A percentile compares a stretch with the other conserved stretches of the same genome.
Conservation (phyloP, 1,140 invertebrate species). For the Tenebrio molitor region DNA sequence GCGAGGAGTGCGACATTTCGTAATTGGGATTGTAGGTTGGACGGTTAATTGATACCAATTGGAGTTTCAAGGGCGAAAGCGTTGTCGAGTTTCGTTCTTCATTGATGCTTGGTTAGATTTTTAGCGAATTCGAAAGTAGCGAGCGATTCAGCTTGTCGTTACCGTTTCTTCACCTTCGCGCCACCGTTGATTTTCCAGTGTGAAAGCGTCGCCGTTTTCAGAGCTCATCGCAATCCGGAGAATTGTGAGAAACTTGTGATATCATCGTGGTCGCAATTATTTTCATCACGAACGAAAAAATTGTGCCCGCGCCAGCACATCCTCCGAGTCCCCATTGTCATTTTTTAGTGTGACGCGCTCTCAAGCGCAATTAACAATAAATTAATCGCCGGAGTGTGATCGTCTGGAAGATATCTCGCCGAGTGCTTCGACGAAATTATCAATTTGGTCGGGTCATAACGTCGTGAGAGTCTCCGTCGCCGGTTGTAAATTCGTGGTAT, state of each 20-base stretch:
- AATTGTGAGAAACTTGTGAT: slow-evolving; percentile 30
- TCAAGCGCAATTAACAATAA: background rate
- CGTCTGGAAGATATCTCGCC: background rate
- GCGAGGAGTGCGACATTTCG: background rate
- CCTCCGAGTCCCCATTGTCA: background rate
- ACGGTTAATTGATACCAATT: slow-evolving; percentile 20
- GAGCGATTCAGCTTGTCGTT: too few species aligned
- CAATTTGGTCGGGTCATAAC: background rate
- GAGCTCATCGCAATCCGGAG: background rate
- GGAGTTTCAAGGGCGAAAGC: slow-evolving; percentile 29
- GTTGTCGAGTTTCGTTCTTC: background rate
- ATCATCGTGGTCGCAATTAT: background rate
- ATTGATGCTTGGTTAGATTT: background rate
- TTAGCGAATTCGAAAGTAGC: background rate
- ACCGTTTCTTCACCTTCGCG: background rate
- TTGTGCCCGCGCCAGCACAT: background rate
- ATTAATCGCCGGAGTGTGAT: background rate
- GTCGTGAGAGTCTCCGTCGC: background rate
- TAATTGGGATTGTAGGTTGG: slow-evolving; percentile 36
- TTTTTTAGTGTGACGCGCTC: background rate
- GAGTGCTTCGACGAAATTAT: background rate
- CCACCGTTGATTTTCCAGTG: background rate
- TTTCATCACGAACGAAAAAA: slow-evolving; percentile 2
- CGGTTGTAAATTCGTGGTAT: slow-evolving; percentile 26
- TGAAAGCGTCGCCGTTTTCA: background rate